Conservation (phyloP, 2,113 vertebrate species). For the Oreochromis niloticus region DNA sequence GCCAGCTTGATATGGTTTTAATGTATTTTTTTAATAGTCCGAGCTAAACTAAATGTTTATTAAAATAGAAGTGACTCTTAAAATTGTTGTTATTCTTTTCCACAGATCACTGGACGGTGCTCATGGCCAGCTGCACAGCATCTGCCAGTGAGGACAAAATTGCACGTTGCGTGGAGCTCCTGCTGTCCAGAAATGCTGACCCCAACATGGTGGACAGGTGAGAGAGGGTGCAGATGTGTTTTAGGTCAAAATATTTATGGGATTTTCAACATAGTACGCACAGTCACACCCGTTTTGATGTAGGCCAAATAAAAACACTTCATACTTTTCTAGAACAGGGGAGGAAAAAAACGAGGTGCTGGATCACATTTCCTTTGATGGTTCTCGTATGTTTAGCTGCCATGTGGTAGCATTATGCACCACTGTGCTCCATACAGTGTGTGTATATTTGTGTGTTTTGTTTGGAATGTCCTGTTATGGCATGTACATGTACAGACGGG, state of each 20-base stretch:
- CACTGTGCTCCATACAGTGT: conserved; percentile 26
- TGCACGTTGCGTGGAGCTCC: conserved; percentile 83
- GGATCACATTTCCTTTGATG: conserved; percentile 48
- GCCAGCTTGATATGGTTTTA: background rate
- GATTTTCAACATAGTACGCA: background rate
- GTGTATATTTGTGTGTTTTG: conserved; percentile 51
- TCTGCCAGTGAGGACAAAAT: conserved; percentile 79
- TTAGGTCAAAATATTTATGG: conserved; percentile 21
- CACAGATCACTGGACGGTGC: conserved; percentile 81
- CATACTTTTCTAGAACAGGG: background rate
- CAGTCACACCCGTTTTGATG: conserved; percentile 7
- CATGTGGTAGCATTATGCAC: conserved; percentile 57
- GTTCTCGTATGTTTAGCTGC: conserved; percentile 32
- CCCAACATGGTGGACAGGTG: conserved; percentile 87
- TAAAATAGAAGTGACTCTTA: background rate
- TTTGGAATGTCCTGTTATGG: conserved; percentile 68
- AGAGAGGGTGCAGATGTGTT: conserved; percentile 13
- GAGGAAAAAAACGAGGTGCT: background rate
- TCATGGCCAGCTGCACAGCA: conserved; percentile 86
- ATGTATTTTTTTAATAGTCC: background rate
- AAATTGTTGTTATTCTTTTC: background rate
- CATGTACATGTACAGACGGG: conserved; percentile 44
- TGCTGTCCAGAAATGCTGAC: conserved; percentile 87
- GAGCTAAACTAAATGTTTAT: background rate
- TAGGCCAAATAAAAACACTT: conserved; percentile 5